Evolutionary conservation across 2,113 vertebrate species (phyloP), one percentile per base, ranked within the genome.

Genomic region (Bujurquina vittata): DNA sequence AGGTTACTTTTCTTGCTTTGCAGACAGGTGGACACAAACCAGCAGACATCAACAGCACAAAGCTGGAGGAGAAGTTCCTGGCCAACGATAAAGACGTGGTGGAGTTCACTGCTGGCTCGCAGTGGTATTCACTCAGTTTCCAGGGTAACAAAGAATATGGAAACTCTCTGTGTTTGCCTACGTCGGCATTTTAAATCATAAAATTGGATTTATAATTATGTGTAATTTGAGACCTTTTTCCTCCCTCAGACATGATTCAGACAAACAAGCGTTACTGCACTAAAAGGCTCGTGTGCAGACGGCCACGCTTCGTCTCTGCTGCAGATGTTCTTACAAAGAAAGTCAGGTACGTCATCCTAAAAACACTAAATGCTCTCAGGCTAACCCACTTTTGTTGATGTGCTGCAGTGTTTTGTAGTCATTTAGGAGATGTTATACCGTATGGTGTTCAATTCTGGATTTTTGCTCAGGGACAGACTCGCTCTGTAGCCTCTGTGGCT

Each of bases 41-140:
- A 1, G 85, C 94, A 20, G 91, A 89, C 75, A 79, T 93, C 22
- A 87, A 77, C 81, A 94, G 93, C 55, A 5, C 80, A 3, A 86
- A 89, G 0, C 88, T 96, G 76, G 95, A 96, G 89, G 77, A 84
- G 77, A 94, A 69, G 74, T 95, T 88, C 65, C 86, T 89, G 65
- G 73, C 37, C 26, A 90, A 94, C 12, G 46, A 80, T 11, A 89
- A 81, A 22, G 92, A 88, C 2, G 87, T 86, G 49, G 52, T 95
- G 79, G 91, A 93, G 62, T 96, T 96, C 57, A 87, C n/a, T 0
- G 94, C 92, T 1, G 94, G 93, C 0, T 78, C 82, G 1, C 95
- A 96, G 61, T 43, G 52, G 0, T 96, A 96, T 31, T 79, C 81
- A 0, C 92, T 96, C 79, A 94, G 88, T 79, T 94, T 96, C 18